Base-by-base conservation (phyloP, 1,140 invertebrate species). In the Macrotrachela quadricornifera region DNA sequence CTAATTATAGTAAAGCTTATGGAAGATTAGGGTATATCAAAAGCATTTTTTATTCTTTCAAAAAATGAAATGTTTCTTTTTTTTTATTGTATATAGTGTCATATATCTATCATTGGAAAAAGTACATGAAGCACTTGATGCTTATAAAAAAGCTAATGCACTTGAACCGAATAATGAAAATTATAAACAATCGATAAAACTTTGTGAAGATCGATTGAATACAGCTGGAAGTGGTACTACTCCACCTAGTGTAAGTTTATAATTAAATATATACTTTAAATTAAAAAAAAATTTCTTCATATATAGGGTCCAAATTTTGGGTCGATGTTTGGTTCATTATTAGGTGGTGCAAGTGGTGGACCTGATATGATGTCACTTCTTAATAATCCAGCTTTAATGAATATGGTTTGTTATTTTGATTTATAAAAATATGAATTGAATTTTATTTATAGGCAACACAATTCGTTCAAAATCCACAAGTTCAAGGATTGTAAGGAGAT, bases 1-100 rank as follows among this genome's bases (percentile, higher is more conserved):
- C 82, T 0, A 76, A 77, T 39, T 96, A 95, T 65, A 80, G 83
- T 55, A 92, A 95, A 73, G 88, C 90, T 4, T 91, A 91, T 73
- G 83, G 85, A 9, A 75, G 90, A 60, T 76, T 94, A 66, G 85
- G 81, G 75, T 78, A 70, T 57, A 30, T 30, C 8, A 8, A 30
- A 4, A 4, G 21, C 8, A 4, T 30, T 30, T 30, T 30, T 30
- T 4, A 30, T 2, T 30, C 8, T 30, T 30, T 4, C 8, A 2
- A 4, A 30, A 30, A 30, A 4, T 30, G 21, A 30, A n/a, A n/a
- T n/a, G n/a, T 30, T 30, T 30, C 21, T 30, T 30, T 30, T 30
- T 4, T 4, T 4, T 30, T 30, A 30, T 4, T n/a, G n/a, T n/a
- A n/a, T n/a, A n/a, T n/a, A 30, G 21, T 30, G 21, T 30, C 3